A percentile compares a stretch with the other conserved stretches of the same genome.
Conservation (phyloP, 2,797 vertebrate species). For the Galago senegalensis region DNA sequence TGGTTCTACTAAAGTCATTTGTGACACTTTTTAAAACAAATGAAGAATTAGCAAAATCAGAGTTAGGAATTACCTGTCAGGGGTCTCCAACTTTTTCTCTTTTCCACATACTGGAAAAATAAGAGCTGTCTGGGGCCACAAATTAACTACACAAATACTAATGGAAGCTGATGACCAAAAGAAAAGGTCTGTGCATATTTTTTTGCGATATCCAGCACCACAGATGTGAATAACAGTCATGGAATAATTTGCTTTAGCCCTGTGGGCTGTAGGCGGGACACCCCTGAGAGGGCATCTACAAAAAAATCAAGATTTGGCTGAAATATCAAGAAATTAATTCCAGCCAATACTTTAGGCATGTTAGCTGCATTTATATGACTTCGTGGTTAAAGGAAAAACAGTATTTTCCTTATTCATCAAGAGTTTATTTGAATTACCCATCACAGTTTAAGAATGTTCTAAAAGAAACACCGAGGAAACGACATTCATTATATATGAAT, state of each 20-base stretch:
- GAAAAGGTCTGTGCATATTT: too few relatives aligned
- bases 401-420: slow-evolving; percentile 43
- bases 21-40: background rate
- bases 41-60: background rate
- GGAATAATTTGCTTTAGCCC: too few relatives aligned
- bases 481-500: background rate
- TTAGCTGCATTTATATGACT: background rate
- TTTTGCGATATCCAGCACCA: too few relatives aligned
- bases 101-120: too few relatives aligned
- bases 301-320: background rate
- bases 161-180: too few relatives aligned
- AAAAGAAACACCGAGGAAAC: slow-evolving; percentile 38
- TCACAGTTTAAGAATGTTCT: background rate
- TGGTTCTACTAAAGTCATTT: background rate
- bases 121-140: too few relatives aligned
- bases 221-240: too few relatives aligned
- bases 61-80: background rate
- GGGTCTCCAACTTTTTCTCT: too few relatives aligned
- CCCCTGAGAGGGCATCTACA: background rate
- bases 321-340: slow-evolving; percentile 16
- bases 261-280: too few relatives aligned
- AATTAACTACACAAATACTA: too few relatives aligned
- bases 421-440: slow-evolving; percentile 5
- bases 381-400: background rate
- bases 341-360: background rate